Base-by-base conservation (phyloP, 2,113 vertebrate genomes). In the Riparia riparia region DNA sequence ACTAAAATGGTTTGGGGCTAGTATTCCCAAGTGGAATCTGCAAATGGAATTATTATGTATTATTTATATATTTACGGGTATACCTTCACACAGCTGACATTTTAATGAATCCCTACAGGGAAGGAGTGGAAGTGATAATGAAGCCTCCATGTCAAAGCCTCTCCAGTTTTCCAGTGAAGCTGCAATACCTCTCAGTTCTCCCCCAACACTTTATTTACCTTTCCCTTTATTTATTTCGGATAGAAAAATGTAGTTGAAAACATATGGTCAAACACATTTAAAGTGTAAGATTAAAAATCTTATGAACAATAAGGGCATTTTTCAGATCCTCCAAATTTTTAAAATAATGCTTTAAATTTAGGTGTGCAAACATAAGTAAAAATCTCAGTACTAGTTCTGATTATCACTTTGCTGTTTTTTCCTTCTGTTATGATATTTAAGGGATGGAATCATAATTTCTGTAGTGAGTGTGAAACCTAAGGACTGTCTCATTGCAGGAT, bases 61-160 rank as follows among this genome's bases (percentile, higher is more conserved):
- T 96, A 97, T 97, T 97, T 96, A 95, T 96, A 92, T 96, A 97
- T 97, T 50, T 96, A 93, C 3, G 28, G 74, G 92, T 92, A 78
- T 90, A 91, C 87, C 92, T 97, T 97, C 96, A 96, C 92, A 96
- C 0, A 1, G 90, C n/a, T 96, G 96, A 97, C 69, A 26, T 97
- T 98, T 98, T 97, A 97, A 98, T 97, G 96, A 97, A 97, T 97
- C 95, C 96, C 96, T 97, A 95, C 66, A 86, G 96, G 95, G 94
- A 97, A 72, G 68, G 93, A 97, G 64, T 82, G 64, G 71, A 65
- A 79, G 96, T 95, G 91, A 91, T 96, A 96, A 98, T 93, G 93
- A 97, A 97, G 95, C 70, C 45, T 86, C 82, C 85, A 80, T 86
- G 95, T 97, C 96, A 96, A 92, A 96, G 95, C 74, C 56, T 86